A percentile compares a stretch with the other conserved stretches of the same genome.
Conservation (phyloP, 2,888 invertebrate species). For the Pemphredon lugubris region DNA sequence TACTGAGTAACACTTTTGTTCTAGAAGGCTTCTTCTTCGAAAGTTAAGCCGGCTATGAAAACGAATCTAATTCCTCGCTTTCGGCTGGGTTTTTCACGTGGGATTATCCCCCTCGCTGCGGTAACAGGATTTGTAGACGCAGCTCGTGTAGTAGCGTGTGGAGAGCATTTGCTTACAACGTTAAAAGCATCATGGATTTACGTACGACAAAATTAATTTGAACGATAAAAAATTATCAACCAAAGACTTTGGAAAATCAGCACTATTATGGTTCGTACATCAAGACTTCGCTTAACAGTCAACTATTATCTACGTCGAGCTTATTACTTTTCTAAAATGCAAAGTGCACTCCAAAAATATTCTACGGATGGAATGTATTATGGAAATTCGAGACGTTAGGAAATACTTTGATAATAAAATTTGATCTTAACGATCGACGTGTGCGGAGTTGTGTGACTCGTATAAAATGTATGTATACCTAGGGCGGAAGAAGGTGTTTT, state of each 20-base stretch:
- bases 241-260: conserved; percentile 5
- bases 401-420: conserved; percentile 4
- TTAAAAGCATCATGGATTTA: conserved; percentile 22
- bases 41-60: no score
- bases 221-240: conserved; percentile 4
- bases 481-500: conserved; percentile 69
- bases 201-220: conserved; percentile 1
- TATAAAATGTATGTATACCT: conserved; percentile 63
- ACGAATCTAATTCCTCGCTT: no score
- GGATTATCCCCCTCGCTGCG: no score
- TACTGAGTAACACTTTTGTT: no score
- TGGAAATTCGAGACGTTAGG: conserved; percentile 18
- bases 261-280: conserved; percentile 2
- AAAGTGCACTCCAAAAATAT: neutral
- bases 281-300: neutral
- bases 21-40: no score
- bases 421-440: conserved; percentile 10
- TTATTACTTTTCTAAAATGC: neutral
- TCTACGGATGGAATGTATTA: neutral
- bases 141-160: no score
- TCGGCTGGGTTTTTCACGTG: no score
- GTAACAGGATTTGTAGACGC: no score
- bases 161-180: conserved; percentile 16
- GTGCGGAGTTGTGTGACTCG: neutral
- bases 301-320: neutral